Evolutionary conservation across 1,140 invertebrate genomes (phyloP).

Genomic region (Solenopsis fugax): DNA sequence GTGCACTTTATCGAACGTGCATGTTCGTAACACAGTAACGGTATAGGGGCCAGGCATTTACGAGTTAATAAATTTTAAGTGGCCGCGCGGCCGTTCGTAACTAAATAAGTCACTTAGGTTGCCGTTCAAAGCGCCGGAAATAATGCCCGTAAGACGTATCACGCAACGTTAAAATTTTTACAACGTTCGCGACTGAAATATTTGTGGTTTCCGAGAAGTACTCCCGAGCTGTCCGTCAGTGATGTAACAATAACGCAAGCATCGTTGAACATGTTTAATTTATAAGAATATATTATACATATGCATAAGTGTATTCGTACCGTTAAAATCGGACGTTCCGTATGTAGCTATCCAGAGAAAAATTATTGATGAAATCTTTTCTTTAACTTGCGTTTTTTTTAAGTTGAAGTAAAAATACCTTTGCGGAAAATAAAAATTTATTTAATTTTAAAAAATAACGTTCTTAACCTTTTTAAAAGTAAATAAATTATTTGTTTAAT

Average conservation of each 20-base stretch:
- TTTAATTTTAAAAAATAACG: no score
- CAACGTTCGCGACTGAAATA: constrained; percentile 12
- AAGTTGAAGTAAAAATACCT: no score
- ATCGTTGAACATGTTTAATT: constrained; percentile 32
- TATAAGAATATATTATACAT: background rate
- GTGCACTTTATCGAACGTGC: constrained; percentile 48
- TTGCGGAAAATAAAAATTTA: no score
- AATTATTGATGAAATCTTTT: no score
- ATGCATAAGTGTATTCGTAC: background rate
- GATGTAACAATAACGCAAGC: constrained; percentile 12
- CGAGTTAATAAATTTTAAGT: constrained; percentile 65
- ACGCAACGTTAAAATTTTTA: constrained; percentile 2
- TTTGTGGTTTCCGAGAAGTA: background rate
- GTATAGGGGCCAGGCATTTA: constrained; percentile 44
- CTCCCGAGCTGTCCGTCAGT: background rate
- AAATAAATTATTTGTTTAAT: no score
- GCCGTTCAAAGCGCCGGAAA: background rate
- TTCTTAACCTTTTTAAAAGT: no score
- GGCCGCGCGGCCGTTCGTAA: constrained; percentile 16
- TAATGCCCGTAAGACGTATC: background rate
- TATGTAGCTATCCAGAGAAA: background rate
- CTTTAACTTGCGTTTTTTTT: no score
- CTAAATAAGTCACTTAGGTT: constrained; percentile 38
- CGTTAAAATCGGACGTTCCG: constrained; percentile 15
- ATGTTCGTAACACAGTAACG: constrained; percentile 41